phyloP scores from a whole-genome alignment of 2,888 invertebrate genomes.

The Sepiola atlantica region DNA sequence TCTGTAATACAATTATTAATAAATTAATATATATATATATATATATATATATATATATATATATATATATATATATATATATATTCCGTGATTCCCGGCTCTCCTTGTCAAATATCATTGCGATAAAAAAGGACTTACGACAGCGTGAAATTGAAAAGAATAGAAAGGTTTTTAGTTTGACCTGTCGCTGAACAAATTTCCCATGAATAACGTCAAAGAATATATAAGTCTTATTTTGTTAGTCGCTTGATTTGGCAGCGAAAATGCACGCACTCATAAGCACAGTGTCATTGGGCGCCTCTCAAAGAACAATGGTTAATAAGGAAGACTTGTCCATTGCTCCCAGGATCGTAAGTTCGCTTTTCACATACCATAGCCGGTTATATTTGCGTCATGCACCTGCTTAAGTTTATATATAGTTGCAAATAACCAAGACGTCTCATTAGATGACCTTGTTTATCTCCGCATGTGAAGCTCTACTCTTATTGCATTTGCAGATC shows the following conservation, averaged over 20 bases:
- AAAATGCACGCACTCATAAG: neutral
- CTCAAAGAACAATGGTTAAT: neutral
- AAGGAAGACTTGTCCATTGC: too few relatives aligned
- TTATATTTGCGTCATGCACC: too few relatives aligned
- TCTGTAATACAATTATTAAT: too few relatives aligned
- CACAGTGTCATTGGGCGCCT: neutral
- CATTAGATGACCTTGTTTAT: too few relatives aligned
- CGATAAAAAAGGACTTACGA: neutral
- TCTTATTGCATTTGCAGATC: too few relatives aligned
- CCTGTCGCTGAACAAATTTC: neutral
- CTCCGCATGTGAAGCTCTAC: too few relatives aligned
- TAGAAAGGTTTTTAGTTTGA: neutral
- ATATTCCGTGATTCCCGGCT: neutral
- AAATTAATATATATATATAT: too few relatives aligned
- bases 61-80: neutral
- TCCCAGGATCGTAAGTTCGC: too few relatives aligned
- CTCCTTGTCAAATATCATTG: neutral
- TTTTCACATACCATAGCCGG: too few relatives aligned
- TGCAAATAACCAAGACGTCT: too few relatives aligned
- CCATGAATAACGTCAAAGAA: neutral
- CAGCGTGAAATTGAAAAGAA: neutral
- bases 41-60: neutral
- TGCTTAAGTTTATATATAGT: too few relatives aligned
- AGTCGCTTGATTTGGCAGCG: neutral
- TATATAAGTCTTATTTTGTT: neutral